Evolutionary conservation across 2,797 vertebrate genomes (phyloP).

Genomic region (Cryptoprocta ferox): DNA sequence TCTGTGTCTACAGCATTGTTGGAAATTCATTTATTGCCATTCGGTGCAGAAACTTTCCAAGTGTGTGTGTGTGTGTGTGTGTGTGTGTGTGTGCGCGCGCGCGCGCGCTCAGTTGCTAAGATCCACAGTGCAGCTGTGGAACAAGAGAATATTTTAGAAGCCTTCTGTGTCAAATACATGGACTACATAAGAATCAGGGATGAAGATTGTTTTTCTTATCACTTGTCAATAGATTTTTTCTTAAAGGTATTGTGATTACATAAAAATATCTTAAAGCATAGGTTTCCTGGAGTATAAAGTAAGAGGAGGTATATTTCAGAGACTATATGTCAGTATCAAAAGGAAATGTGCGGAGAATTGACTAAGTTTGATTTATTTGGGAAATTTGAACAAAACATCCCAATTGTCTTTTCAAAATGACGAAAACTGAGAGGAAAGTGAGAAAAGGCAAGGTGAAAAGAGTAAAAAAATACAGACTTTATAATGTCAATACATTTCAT

Average conservation of each 20-base stretch:
- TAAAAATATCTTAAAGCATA: not conserved
- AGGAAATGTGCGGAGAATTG: not conserved
- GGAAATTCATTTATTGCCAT: not conserved
- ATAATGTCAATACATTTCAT: not conserved
- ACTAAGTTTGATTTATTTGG: not conserved
- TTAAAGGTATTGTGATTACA: not conserved
- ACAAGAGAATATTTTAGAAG: not conserved
- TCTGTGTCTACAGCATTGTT: not conserved
- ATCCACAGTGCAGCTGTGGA: no score
- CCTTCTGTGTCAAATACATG: not conserved
- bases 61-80: not conserved
- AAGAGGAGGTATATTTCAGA: not conserved
- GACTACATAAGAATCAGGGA: not conserved
- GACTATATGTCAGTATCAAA: not conserved
- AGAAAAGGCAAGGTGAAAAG: not conserved
- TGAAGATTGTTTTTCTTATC: not conserved
- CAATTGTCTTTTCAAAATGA: not conserved
- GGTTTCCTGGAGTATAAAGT: not conserved
- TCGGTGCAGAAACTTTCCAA: not conserved
- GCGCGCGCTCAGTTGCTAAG: not conserved
- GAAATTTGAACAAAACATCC: not conserved
- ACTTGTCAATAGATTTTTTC: not conserved
- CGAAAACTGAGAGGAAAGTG: not conserved
- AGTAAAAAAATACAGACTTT: not conserved
- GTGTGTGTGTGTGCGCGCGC: not conserved